phyloP scores from a whole-genome alignment of 1,140 invertebrate species.

The Littorina saxatilis region DNA sequence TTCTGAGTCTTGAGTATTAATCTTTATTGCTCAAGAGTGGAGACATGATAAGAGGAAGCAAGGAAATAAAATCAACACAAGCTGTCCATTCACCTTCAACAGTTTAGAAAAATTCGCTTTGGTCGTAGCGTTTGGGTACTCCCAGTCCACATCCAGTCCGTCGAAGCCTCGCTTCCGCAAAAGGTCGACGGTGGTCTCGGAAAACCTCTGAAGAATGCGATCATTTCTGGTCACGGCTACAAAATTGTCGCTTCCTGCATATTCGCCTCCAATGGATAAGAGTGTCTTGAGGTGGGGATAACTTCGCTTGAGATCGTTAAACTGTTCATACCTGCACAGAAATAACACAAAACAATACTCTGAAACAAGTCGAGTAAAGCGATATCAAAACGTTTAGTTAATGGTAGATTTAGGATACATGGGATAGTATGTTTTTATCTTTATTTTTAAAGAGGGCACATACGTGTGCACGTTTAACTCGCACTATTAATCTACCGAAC shows the following conservation, averaged over 20 bases:
- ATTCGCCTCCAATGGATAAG: slow-evolving; percentile 58
- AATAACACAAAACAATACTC: too few species aligned
- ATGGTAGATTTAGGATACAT: too few species aligned
- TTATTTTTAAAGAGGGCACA: too few species aligned
- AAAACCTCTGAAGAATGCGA: slow-evolving; percentile 54
- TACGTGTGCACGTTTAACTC: too few species aligned
- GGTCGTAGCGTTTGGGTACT: slow-evolving; percentile 63
- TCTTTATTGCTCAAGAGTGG: too few species aligned
- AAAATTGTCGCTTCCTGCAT: slow-evolving; percentile 39
- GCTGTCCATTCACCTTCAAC: slow-evolving; percentile 15
- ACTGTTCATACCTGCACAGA: slow-evolving; percentile 32
- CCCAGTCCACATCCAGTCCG: slow-evolving; percentile 67
- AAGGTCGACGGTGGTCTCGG: slow-evolving; percentile 84
- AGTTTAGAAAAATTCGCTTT: slow-evolving; percentile 7
- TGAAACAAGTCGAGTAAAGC: too few species aligned
- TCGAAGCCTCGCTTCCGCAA: slow-evolving; percentile 84
- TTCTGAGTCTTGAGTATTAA: too few species aligned
- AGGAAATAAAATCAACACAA: too few species aligned
- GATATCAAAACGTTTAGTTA: too few species aligned
- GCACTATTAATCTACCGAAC: too few species aligned
- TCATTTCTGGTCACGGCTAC: slow-evolving; percentile 29
- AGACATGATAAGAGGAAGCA: too few species aligned
- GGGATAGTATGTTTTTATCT: too few species aligned
- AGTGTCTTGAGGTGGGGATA: slow-evolving; percentile 81
- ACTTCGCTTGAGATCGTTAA: slow-evolving; percentile 88